Evolutionary conservation across 2,888 invertebrate species (phyloP), one percentile per base, ranked within the genome.

Genomic region (Drosophila aldrichi): DNA sequence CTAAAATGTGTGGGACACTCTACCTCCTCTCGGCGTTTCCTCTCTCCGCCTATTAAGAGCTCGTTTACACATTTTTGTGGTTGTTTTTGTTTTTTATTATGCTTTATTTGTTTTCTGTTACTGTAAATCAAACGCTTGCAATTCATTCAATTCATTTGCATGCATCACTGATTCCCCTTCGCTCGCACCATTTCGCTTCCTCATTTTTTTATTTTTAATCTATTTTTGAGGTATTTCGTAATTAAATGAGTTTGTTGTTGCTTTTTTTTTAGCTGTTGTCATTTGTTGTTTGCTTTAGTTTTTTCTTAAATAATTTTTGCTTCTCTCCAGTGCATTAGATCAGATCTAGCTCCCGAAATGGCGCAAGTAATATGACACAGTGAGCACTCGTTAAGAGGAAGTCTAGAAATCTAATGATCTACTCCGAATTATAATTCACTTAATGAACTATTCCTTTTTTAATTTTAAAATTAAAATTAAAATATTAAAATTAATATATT

Each of bases 311-410:
- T 25, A 29, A 49, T 54, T 56, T 43, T 40, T 48, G 29, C 36
- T 16, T 56, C 55, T 40, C 12, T 54, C 44, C 44, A 10, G 20
- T 52, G 58, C 65, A 66, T 72, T 72, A 57, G 72, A 71, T 72
- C 72, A 66, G 72, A 57, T 66, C 43, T 58, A 20, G 29, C 34
- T 34, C 63, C 60, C 40, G 51, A 72, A 65, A 65, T 60, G 66
- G 71, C 57, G 25, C 4, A 20, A 22, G 40, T 58, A 58, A 43
- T 34, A 22, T 22, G 52, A 41, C 48, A 57, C 58, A 48, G 58
- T 58, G 20, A 16, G 18, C 12, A 38, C 16, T 38, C 18, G 36
- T 2, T 14, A 46, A 25, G 7, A 0, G 20, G 1, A 56, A n/a
- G 1, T 6, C 16, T 20, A 16, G 18, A 38, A 38, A 38, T 4